Evolutionary conservation across 2,888 invertebrate species (phyloP).

Genomic region (Chloroclystis v-ata): DNA sequence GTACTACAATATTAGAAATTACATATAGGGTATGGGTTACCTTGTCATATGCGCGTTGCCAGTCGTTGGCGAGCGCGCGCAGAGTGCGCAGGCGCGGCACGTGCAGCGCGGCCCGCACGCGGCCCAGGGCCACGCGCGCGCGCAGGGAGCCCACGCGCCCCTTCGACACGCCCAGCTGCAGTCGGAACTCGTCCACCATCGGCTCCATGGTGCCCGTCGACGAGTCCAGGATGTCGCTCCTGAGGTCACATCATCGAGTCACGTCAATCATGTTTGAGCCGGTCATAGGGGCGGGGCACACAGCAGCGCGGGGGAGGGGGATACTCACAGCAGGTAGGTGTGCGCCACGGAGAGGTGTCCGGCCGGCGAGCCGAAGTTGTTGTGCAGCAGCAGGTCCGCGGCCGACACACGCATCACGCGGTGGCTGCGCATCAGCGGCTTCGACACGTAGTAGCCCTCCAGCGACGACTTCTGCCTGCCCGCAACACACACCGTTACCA

Average conservation of each 20-base stretch:
- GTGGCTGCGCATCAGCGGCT: slow-evolving; percentile 54
- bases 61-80: slow-evolving; percentile 46
- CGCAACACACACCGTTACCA: background rate
- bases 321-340: slow-evolving; percentile 49
- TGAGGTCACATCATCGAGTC: too few species aligned
- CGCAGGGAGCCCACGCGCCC: slow-evolving; percentile 26
- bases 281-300: background rate
- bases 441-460: slow-evolving; percentile 64
- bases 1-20: too few species aligned
- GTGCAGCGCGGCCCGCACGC: slow-evolving; percentile 42
- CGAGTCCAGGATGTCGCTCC: slow-evolving; percentile 62
- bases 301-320: background rate
- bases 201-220: slow-evolving; percentile 56
- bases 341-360: slow-evolving; percentile 50
- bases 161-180: slow-evolving; percentile 38
- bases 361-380: slow-evolving; percentile 37
- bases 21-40: too few species aligned
- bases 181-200: slow-evolving; percentile 43
- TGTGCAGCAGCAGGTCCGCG: slow-evolving; percentile 34
- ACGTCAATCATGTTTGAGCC: too few species aligned
- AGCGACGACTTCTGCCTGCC: slow-evolving; percentile 35
- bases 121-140: slow-evolving; percentile 35
- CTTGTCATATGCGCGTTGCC: slow-evolving; percentile 37
- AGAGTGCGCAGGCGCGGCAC: slow-evolving; percentile 51
- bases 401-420: slow-evolving; percentile 44